Evolutionary conservation across 2,797 vertebrate genomes (phyloP).

Genomic region (Basileuterus tristriatus): DNA sequence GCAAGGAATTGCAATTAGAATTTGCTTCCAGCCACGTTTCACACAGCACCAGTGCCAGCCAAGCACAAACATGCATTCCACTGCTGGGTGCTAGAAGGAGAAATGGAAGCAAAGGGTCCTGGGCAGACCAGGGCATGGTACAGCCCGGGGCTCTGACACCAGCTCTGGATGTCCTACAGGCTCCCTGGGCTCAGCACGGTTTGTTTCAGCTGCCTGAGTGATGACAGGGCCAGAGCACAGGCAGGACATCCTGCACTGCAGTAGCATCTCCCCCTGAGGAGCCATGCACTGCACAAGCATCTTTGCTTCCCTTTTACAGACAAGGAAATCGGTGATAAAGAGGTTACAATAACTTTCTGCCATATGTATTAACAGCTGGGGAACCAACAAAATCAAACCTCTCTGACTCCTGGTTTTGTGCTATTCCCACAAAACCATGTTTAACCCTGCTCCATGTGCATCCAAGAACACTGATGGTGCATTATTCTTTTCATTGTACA

Average conservation of each 20-base stretch:
- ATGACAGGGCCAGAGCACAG: neutral
- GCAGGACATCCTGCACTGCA: neutral
- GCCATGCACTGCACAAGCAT: neutral
- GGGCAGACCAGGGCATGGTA: accelerated
- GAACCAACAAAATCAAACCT: neutral
- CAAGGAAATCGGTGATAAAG: neutral
- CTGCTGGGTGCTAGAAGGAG: neutral
- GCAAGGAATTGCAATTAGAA: neutral
- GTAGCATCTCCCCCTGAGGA: neutral
- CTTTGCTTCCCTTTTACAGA: neutral
- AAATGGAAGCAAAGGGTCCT: neutral
- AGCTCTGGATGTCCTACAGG: neutral
- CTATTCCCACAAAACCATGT: neutral
- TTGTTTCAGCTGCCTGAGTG: neutral
- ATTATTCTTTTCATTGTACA: neutral
- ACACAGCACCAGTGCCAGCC: neutral
- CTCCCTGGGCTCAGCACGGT: neutral
- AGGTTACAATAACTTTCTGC: neutral
- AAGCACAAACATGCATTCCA: neutral
- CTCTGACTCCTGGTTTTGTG: neutral
- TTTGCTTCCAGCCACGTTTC: neutral
- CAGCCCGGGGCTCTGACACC: neutral
- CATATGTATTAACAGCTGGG: neutral
- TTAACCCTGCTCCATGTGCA: neutral
- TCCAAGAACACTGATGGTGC: neutral